A percentile compares a stretch with the other conserved stretches of the same genome.
Conservation (phyloP, 2,888 invertebrate genomes). For the Meganola albula region DNA sequence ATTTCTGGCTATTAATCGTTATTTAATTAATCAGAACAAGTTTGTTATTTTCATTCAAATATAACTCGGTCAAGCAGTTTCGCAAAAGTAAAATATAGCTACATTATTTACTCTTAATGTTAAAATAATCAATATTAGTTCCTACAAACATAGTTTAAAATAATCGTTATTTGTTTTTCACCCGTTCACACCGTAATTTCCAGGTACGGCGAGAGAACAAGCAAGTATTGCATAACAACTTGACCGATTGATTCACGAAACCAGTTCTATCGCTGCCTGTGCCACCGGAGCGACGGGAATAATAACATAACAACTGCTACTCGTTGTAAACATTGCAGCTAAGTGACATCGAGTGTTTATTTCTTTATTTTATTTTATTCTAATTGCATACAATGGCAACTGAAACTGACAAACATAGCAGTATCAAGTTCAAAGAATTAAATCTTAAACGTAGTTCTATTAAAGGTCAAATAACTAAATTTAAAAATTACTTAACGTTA, state of each 20-base stretch:
- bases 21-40: too few relatives aligned
- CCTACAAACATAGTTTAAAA: not conserved
- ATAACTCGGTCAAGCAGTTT: too few relatives aligned
- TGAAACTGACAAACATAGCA: slow-evolving; percentile 3
- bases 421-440: too few relatives aligned
- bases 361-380: not conserved
- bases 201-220: not conserved
- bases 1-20: too few relatives aligned
- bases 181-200: slow-evolving; percentile 3
- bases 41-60: too few relatives aligned
- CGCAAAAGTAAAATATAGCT: too few relatives aligned
- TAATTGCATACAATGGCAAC: not conserved
- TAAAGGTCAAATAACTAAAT: slow-evolving; percentile 1
- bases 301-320: not conserved
- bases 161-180: slow-evolving; percentile 5
- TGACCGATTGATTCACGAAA: not conserved
- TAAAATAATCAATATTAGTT: too few relatives aligned
- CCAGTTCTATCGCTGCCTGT: slow-evolving; percentile 3
- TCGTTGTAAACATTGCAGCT: too few relatives aligned
- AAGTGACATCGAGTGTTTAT: slow-evolving; percentile 5
- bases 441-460: slow-evolving; percentile 3
- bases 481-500: slow-evolving; percentile 1
- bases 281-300: slow-evolving; percentile 2
- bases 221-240: too few relatives aligned
- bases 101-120: too few relatives aligned